phyloP scores from a whole-genome alignment of 2,113 vertebrate species.

The Scophthalmus maximus region DNA sequence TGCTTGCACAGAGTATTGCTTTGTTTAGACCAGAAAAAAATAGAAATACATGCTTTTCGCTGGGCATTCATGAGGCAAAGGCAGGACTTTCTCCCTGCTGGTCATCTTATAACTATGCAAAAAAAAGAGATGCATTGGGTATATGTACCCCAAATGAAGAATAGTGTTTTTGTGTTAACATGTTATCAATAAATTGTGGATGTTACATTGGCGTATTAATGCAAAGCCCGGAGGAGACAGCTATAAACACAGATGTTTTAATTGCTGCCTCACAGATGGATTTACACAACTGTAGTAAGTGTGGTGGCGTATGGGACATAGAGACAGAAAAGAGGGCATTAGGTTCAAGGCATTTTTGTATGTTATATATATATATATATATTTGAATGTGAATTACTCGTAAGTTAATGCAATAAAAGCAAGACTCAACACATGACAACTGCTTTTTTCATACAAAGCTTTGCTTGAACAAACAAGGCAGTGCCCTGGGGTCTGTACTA shows the following conservation, averaged over 20 bases:
- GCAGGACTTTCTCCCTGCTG: constrained; percentile 9
- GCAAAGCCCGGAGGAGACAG: constrained; percentile 16
- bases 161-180: not conserved
- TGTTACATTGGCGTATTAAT: not conserved
- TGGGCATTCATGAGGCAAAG: constrained; percentile 15
- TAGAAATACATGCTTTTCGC: not conserved
- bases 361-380: constrained; percentile 1
- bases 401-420: constrained; percentile 69
- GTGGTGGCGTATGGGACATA: not conserved
- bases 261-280: constrained; percentile 4
- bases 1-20: constrained; percentile 20
- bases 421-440: constrained; percentile 15
- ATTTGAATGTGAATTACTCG: constrained; percentile 33
- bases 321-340: constrained; percentile 17
- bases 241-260: constrained; percentile 25
- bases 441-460: not conserved
- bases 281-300: constrained; percentile 3
- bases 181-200: constrained; percentile 12
- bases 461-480: not conserved
- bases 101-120: constrained; percentile 34
- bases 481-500: not conserved
- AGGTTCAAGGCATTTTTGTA: constrained; percentile 1
- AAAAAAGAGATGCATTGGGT: constrained; percentile 8
- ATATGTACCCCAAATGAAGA: not conserved
- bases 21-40: constrained; percentile 8